Percentiles rank a stretch among this genome's conserved stretches.
Evolutionary conservation across 2,113 vertebrate genomes (phyloP).

Genomic region (Callospermophilus lateralis): DNA sequence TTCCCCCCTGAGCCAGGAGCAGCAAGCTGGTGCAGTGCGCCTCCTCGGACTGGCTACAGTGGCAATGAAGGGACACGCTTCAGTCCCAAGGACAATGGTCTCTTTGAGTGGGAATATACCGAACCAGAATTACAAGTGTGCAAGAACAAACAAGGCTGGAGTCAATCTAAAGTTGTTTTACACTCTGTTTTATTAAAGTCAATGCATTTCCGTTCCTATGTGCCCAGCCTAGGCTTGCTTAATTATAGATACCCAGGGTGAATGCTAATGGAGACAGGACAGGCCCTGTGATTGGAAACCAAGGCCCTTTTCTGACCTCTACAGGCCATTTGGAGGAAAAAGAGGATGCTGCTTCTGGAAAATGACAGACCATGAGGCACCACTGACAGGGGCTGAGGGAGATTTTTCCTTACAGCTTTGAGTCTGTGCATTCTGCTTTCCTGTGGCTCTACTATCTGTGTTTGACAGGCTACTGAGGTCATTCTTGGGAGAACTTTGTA

Average conservation of each 20-base stretch:
- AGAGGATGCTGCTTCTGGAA: neutral
- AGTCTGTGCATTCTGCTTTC: neutral
- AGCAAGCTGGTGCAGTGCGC: constrained; percentile 50
- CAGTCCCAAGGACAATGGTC: constrained; percentile 79
- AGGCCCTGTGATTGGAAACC: accelerated
- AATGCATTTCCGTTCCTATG: constrained; percentile 89
- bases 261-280: constrained; percentile 84
- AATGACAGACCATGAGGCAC: neutral
- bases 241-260: constrained; percentile 87
- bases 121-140: constrained; percentile 86
- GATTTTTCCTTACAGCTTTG: neutral
- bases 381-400: neutral
- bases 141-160: constrained; percentile 88
- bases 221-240: constrained; percentile 84
- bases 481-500: neutral
- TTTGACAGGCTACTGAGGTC: constrained; percentile 26
- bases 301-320: constrained; percentile 92
- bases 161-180: constrained; percentile 89
- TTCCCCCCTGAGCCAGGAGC: constrained; percentile 26
- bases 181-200: constrained; percentile 89
- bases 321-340: constrained; percentile 86
- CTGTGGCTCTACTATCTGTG: neutral
- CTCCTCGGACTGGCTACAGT: neutral
- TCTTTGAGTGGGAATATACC: constrained; percentile 83
- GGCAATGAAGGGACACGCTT: constrained; percentile 51